Evolutionary conservation across 1,140 invertebrate genomes (phyloP).

Genomic region (Meteorus sp.): DNA sequence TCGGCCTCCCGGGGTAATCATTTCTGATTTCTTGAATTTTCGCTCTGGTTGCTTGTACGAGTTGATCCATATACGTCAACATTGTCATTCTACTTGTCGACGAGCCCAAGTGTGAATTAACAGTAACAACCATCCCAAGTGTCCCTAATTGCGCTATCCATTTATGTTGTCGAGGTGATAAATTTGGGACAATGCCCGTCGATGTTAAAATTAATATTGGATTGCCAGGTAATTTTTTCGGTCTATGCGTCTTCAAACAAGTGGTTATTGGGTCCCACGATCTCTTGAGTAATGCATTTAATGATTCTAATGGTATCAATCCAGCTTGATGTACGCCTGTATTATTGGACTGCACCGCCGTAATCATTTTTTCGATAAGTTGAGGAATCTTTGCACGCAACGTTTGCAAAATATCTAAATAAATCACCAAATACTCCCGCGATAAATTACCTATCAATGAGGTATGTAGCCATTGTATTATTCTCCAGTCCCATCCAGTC

Average conservation of each 20-base stretch:
- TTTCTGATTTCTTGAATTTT: constrained; percentile 72
- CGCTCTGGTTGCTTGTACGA: constrained; percentile 68
- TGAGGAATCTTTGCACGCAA: constrained; percentile 74
- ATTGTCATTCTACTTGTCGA: constrained; percentile 58
- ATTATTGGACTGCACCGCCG: constrained; percentile 55
- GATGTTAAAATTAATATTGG: constrained; percentile 73
- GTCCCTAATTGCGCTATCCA: constrained; percentile 71
- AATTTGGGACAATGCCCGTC: constrained; percentile 51
- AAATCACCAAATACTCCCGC: constrained; percentile 70
- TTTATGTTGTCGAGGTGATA: constrained; percentile 66
- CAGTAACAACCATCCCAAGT: constrained; percentile 71
- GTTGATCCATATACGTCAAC: constrained; percentile 67
- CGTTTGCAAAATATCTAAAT: constrained; percentile 80
- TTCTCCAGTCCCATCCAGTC: constrained; percentile 69
- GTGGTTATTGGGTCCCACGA: constrained; percentile 75
- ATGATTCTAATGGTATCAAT: constrained; percentile 61
- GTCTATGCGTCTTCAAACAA: constrained; percentile 62
- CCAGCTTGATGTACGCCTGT: constrained; percentile 50
- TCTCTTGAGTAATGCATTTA: constrained; percentile 71
- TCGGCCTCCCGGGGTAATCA: constrained; percentile 70
- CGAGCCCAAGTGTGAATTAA: constrained; percentile 60
- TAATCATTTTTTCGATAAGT: constrained; percentile 77
- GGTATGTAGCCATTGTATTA: constrained; percentile 80
- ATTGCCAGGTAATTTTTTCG: constrained; percentile 72
- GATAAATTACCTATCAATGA: constrained; percentile 73